Conservation (phyloP, 2,113 vertebrate genomes). For the Myiozetetes cayanensis region DNA sequence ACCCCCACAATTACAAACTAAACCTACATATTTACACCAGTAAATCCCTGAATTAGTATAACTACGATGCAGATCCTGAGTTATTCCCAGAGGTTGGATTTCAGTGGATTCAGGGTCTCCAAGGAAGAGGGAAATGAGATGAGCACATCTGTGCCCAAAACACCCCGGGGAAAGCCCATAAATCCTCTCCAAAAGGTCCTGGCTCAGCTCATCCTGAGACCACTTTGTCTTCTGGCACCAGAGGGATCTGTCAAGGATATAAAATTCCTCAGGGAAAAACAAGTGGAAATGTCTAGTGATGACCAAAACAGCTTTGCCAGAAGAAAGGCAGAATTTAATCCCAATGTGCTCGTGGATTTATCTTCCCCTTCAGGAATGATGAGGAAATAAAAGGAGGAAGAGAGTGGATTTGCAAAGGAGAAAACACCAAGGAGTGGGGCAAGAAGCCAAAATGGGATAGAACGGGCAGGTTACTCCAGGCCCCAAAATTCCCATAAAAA, state of each 20-base stretch:
- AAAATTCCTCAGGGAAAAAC: background rate
- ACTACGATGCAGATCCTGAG: background rate
- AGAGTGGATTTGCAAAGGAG: background rate
- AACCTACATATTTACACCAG: background rate
- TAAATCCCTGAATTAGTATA: accelerated
- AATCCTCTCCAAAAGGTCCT: background rate
- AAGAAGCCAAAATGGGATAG: background rate
- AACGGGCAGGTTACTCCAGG: background rate
- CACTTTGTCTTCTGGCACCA: background rate
- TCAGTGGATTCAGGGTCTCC: background rate
- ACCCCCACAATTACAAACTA: background rate
- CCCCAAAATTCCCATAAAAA: background rate
- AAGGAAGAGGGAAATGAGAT: background rate
- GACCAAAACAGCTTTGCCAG: background rate
- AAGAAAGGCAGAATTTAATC: background rate
- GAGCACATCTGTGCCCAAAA: background rate
- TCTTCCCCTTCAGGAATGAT: background rate
- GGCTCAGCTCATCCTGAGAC: background rate
- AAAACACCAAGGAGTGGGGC: background rate
- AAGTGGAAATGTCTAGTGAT: background rate
- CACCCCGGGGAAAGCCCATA: background rate
- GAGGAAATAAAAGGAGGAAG: background rate
- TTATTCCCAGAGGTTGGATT: background rate
- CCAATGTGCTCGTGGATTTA: background rate
- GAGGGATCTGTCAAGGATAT: background rate